These are phyloP conservation scores for Lithosia quadra DNA, from an alignment of 2,888 invertebrate genomes.

Conservation along the genomic window DNA sequence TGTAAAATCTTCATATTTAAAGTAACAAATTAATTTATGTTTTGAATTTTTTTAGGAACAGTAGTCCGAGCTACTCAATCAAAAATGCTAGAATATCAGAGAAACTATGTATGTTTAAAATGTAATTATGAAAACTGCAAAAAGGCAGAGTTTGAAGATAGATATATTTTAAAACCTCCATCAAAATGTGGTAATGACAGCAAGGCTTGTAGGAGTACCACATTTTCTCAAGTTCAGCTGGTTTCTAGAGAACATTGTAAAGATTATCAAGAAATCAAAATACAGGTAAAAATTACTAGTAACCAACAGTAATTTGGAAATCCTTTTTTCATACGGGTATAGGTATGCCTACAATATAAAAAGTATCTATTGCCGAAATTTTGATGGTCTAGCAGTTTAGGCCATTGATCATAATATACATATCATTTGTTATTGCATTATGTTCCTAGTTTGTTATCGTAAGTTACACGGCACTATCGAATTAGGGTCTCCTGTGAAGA, in stretches of 20 bases:
- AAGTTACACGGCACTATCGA: too few relatives aligned
- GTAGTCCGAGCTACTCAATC: constrained; percentile 92
- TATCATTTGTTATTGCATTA: too few relatives aligned
- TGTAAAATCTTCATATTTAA: not conserved
- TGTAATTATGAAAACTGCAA: constrained; percentile 90
- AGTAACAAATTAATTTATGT: not conserved
- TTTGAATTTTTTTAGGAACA: constrained; percentile 86
- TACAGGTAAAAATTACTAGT: constrained; percentile 86
- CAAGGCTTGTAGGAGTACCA: constrained; percentile 84
- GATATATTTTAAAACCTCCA: constrained; percentile 87
- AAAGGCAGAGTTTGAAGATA: constrained; percentile 90
- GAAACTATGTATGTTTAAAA: constrained; percentile 91
- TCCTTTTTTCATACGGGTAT: too few relatives aligned
- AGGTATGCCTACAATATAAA: too few relatives aligned
- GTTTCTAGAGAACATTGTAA: constrained; percentile 89
- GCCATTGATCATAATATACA: too few relatives aligned
- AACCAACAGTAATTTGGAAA: not conserved
- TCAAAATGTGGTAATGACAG: constrained; percentile 85
- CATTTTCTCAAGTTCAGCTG: constrained; percentile 83
- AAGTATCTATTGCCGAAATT: too few relatives aligned
- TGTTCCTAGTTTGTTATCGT: too few relatives aligned
- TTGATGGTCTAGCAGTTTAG: too few relatives aligned
- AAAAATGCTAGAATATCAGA: constrained; percentile 92
- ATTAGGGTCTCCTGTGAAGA: too few relatives aligned
- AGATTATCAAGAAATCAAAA: constrained; percentile 95